A percentile compares a stretch with the other conserved stretches of the same genome.
Evolutionary conservation across 2,797 vertebrate genomes (phyloP).

Genomic region (Acridotheres tristis): DNA sequence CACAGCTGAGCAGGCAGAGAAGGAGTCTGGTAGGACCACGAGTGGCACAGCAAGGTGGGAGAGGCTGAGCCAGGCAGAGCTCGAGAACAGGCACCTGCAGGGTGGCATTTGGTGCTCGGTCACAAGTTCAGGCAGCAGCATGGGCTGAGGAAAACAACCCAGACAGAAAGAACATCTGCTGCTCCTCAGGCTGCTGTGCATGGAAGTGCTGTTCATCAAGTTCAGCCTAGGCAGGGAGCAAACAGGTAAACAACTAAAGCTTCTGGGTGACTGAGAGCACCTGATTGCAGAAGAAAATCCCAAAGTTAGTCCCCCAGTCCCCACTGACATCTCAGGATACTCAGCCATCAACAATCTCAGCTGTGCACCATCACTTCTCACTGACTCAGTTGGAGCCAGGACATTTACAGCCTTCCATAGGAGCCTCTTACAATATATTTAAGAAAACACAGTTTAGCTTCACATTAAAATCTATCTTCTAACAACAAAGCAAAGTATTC

Average conservation of each 20-base stretch:
- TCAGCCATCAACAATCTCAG: neutral
- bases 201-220: neutral
- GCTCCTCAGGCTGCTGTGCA: neutral
- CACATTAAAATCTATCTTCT: neutral
- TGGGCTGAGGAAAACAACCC: neutral
- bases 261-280: neutral
- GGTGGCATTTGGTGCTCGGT: neutral
- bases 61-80: neutral
- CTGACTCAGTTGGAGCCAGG: neutral
- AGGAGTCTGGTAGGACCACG: neutral
- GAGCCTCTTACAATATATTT: neutral
- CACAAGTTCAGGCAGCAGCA: constrained; percentile 18
- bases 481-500: neutral
- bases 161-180: constrained; percentile 18
- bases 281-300: neutral
- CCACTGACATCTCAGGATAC: neutral
- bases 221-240: neutral
- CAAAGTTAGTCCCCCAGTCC: neutral
- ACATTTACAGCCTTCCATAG: neutral
- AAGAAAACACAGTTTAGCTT: neutral
- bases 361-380: neutral
- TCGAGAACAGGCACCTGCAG: neutral
- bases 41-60: neutral
- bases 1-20: neutral
- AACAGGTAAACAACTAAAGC: constrained; percentile 6